Base-by-base conservation (phyloP, 2,888 invertebrate genomes). In the Emmelina monodactyla region DNA sequence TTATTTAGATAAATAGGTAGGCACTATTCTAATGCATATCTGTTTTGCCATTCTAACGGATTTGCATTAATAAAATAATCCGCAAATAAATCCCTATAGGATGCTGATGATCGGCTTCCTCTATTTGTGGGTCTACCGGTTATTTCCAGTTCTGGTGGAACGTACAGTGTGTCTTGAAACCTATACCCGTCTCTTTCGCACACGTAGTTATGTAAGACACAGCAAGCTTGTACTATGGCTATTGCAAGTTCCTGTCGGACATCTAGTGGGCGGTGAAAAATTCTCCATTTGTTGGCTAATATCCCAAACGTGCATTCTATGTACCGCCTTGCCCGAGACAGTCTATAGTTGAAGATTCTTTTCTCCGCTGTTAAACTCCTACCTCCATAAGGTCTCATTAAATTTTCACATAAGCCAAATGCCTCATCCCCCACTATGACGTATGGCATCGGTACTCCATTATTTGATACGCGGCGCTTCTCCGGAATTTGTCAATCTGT, bases 131-230 rank as follows among this genome's bases (percentile, higher is more conserved):
- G 40, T 33, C 40, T 37, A 32, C 28, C 14, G 35, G 39, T 34
- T 36, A 42, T 40, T 43, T 42, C 46, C 37, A 43, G 36, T 42
- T 40, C 39, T 45, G 43, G 40, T 43, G 41, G 41, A 43, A 42
- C 37, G 35, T 40, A 43, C 32, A 42, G 35, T 33, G 44, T 45
- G 35, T 42, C 38, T 6, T 31, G 35, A 36, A 45, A 44, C 41
- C 40, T 42, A 37, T 33, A 42, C 15, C 44, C 44, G 33, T 37
- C 38, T 22, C 38, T 35, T 37, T 38, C 14, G 36, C 39, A 38
- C 38, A 29, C 14, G 16, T 44, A 45, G 30, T 44, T 42, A 16
- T 37, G 37, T 12, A 37, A 12, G 2, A 33, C 33, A 30, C 31
- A 31, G 16, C 33, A 37, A 5, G 32, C 33, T 19, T 37, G 33